phyloP scores from a whole-genome alignment of 2,888 invertebrate genomes.

The Suillia variegata region DNA sequence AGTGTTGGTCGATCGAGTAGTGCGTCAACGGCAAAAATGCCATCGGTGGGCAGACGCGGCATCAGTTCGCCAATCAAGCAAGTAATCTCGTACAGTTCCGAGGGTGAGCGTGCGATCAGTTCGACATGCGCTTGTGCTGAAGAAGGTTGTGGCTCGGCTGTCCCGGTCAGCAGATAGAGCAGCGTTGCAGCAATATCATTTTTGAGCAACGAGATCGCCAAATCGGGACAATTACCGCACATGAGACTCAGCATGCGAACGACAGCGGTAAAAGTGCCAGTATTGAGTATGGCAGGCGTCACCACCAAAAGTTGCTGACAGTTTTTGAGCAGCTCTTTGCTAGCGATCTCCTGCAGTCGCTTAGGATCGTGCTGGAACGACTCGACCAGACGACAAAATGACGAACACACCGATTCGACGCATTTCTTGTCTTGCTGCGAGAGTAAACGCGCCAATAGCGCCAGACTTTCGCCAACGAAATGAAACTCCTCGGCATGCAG shows the following conservation, averaged over 20 bases:
- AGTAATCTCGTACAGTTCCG: constrained; percentile 97
- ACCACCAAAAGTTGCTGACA: constrained; percentile 90
- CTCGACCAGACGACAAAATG: constrained; percentile 95
- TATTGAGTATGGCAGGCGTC: constrained; percentile 93
- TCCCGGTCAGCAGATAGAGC: constrained; percentile 92
- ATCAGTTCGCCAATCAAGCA: constrained; percentile 96
- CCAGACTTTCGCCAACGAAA: constrained; percentile 85
- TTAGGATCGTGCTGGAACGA: constrained; percentile 92
- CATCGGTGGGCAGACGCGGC: constrained; percentile 94
- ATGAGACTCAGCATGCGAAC: constrained; percentile 94
- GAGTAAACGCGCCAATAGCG: constrained; percentile 79
- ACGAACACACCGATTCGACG: constrained; percentile 95
- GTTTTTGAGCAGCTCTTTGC: constrained; percentile 83
- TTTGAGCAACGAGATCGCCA: constrained; percentile 88
- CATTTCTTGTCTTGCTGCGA: constrained; percentile 96
- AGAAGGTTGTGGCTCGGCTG: constrained; percentile 64
- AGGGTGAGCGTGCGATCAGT: constrained; percentile 87
- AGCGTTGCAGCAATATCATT: constrained; percentile 96
- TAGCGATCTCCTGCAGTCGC: constrained; percentile 91
- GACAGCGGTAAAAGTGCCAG: constrained; percentile 94
- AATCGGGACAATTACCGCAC: constrained; percentile 93
- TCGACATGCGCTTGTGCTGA: constrained; percentile 69
- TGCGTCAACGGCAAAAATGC: constrained; percentile 92
- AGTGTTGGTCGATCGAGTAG: constrained; percentile 78
- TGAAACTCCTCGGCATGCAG: constrained; percentile 93